Base-by-base conservation (phyloP, 1,140 invertebrate species). In the Capitella teleta region DNA sequence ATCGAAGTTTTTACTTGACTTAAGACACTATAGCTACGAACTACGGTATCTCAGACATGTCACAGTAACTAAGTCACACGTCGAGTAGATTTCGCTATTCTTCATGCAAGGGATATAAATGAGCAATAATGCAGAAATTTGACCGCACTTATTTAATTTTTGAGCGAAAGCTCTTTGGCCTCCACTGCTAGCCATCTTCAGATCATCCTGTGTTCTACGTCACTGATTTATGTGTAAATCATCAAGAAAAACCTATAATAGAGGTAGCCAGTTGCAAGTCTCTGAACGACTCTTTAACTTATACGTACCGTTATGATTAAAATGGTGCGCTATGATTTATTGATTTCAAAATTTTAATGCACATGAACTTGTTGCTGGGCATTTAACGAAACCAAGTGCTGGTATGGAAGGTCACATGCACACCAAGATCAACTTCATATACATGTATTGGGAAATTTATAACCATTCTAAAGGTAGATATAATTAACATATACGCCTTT, bases 141-240 rank as follows among this genome's bases (percentile, higher is more conserved):
- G 25, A 5, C 38, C 16, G 38, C 25, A 40, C 38, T 84, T 85
- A 55, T 79, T 84, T 56, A 86, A 72, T 68, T 84, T 85, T 60
- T 86, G 83, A 61, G 82, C 82, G 74, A 86, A 86, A 55, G 83
- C 82, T 62, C 83, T 77, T 66, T 84, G 82, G n/a, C n/a, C n/a
- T n/a, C n/a, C n/a, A 25, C 70, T 66, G 23, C 51, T 54, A 50
- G 56, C 54, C 56, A 58, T 54, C 38, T 40, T n/a, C 38, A 40
- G 38, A 40, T 40, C 25, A 24, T n/a, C 25, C 38, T 16, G 19
- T 40, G 19, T 40, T 2, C 19, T 10, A 24, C 6, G 19, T 40
- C 38, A 8, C 10, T 24, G 38, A 18, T 40, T 24, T 24, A n/a
- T n/a, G n/a, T n/a, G 38, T 24, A 40, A 14, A 40, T 40, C 38